A percentile compares a stretch with the other conserved stretches of the same genome.
Conservation (phyloP, 2,888 invertebrate genomes). For the Trachelus iudaicus region DNA sequence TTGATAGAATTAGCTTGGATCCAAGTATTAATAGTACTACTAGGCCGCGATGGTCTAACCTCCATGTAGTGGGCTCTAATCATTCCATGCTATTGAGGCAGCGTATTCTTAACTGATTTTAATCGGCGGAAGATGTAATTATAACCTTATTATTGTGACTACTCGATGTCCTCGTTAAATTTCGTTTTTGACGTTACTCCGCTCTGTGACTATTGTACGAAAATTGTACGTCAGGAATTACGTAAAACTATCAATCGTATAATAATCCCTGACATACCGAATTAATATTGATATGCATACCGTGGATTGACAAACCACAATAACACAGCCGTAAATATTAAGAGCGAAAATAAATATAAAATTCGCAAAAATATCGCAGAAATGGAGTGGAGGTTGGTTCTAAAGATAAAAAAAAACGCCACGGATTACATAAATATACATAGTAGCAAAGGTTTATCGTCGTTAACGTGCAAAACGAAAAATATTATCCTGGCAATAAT, state of each 20-base stretch:
- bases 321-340: neutral
- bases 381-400: neutral
- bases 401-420: neutral
- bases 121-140: conserved; percentile 56
- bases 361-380: neutral
- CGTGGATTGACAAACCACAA: neutral
- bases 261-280: neutral
- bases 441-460: neutral
- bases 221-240: neutral
- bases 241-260: neutral
- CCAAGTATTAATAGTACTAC: conserved; percentile 37
- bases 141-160: conserved; percentile 38
- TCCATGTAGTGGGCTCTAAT: conserved; percentile 34
- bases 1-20: conserved; percentile 48
- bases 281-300: neutral
- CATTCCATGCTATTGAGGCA: conserved; percentile 49
- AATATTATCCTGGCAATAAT: conserved; percentile 6
- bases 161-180: conserved; percentile 5
- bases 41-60: conserved; percentile 2
- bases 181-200: neutral
- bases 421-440: neutral
- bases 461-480: neutral
- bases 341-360: neutral
- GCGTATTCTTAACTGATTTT: conserved; percentile 45
- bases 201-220: neutral